Evolutionary conservation across 2,888 invertebrate species (phyloP).

Genomic region (Macaria notata): DNA sequence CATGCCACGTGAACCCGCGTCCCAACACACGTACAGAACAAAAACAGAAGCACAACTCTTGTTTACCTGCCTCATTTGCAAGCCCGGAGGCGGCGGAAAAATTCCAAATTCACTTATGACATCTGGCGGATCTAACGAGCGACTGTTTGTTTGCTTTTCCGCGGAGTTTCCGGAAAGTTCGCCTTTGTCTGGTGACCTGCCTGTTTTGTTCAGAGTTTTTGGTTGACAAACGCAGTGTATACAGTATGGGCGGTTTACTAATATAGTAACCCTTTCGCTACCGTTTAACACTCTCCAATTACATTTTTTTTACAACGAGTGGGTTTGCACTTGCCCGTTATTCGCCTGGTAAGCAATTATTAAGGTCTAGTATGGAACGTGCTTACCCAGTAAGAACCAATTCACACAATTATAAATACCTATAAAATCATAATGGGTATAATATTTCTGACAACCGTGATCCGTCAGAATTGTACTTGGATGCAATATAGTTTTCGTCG

Average conservation of each 20-base stretch:
- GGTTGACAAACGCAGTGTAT: background rate
- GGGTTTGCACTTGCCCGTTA: too few species aligned
- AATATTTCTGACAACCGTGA: too few species aligned
- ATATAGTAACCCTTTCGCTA: background rate
- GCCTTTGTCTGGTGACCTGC: constrained; percentile 25
- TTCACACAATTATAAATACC: too few species aligned
- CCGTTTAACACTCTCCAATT: too few species aligned
- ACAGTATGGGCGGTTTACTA: constrained; percentile 8
- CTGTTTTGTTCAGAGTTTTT: constrained; percentile 12
- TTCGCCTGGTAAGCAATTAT: too few species aligned
- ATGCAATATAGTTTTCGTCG: too few species aligned
- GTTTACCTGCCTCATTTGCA: constrained; percentile 20
- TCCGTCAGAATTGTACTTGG: too few species aligned
- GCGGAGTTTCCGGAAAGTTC: constrained; percentile 18
- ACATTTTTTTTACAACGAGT: too few species aligned
- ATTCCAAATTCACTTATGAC: constrained; percentile 34
- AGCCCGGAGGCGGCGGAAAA: constrained; percentile 19
- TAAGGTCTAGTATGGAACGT: too few species aligned
- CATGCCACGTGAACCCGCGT: too few species aligned
- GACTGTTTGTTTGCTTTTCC: constrained; percentile 27
- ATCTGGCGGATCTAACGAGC: constrained; percentile 28
- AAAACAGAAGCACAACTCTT: constrained; percentile 14
- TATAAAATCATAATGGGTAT: too few species aligned
- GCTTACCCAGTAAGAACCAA: too few species aligned
- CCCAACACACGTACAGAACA: background rate